These are phyloP conservation scores for Gymnoscelis rufifasciata DNA, from an alignment of 2,888 invertebrate genomes.

Conservation along the genomic window DNA sequence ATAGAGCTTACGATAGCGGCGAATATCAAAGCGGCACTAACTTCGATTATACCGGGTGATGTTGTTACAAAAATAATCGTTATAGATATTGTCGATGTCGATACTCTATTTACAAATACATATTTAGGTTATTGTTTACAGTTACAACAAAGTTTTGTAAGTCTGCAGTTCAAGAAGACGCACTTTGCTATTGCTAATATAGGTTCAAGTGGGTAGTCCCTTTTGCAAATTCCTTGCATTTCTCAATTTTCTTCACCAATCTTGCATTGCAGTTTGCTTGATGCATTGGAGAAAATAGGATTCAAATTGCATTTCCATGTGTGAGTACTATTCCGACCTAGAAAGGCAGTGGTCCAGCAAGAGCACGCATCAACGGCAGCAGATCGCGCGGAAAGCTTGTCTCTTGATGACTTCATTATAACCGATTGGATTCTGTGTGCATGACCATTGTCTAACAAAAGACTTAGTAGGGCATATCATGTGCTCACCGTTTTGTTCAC, in stretches of 20 bases:
- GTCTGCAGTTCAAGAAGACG: neutral
- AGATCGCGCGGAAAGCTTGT: constrained; percentile 51
- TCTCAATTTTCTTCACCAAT: neutral
- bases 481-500: constrained; percentile 10
- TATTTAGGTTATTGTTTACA: constrained; percentile 20
- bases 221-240: neutral
- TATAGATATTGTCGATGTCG: constrained; percentile 19
- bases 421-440: constrained; percentile 17
- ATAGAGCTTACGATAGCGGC: constrained; percentile 35
- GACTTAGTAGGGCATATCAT: constrained; percentile 29
- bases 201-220: neutral
- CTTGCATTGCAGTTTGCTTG: constrained; percentile 1
- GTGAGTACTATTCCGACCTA: constrained; percentile 36
- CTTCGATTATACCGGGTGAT: constrained; percentile 15
- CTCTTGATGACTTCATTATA: constrained; percentile 49
- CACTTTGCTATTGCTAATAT: neutral
- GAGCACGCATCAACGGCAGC: constrained; percentile 43
- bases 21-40: constrained; percentile 31
- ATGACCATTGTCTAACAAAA: constrained; percentile 32
- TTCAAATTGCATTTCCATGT: constrained; percentile 12
- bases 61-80: constrained; percentile 28
- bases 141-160: constrained; percentile 6
- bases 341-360: constrained; percentile 48
- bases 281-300: constrained; percentile 9
- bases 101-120: constrained; percentile 24